Evolutionary conservation across 1,140 invertebrate species (phyloP).

Genomic region (Bombus confusus): DNA sequence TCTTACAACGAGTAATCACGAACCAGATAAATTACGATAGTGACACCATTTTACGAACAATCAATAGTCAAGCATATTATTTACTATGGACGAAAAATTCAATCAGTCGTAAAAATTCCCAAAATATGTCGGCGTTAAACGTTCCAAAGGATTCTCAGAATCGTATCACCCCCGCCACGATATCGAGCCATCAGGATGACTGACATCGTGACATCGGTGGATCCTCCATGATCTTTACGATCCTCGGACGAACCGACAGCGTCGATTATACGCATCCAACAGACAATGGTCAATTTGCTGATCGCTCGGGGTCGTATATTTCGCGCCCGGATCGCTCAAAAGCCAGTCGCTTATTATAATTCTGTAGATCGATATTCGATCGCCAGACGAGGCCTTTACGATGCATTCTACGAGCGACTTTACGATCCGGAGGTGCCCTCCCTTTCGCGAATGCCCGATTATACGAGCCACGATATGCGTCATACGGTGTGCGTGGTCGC

Average conservation of each 20-base stretch:
- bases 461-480: constrained; percentile 42
- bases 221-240: background rate
- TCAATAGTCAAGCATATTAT: too few species aligned
- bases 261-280: background rate
- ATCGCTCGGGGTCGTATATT: background rate
- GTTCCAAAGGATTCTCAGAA: background rate
- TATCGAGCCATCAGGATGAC: background rate
- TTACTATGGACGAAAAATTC: too few species aligned
- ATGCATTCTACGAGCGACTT: constrained; percentile 41
- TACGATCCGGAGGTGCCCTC: constrained; percentile 47
- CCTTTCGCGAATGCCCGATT: background rate
- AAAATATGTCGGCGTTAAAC: background rate
- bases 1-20: too few species aligned
- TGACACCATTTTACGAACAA: too few species aligned
- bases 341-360: constrained; percentile 18
- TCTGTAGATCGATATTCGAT: constrained; percentile 49
- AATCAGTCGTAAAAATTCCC: background rate
- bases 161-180: too few species aligned
- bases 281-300: constrained; percentile 43
- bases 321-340: background rate
- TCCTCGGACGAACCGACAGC: background rate
- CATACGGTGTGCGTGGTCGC: constrained; percentile 21
- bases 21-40: too few species aligned
- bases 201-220: background rate
- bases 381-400: constrained; percentile 46